A percentile compares a stretch with the other conserved stretches of the same genome.
Evolutionary conservation across 2,797 vertebrate species (phyloP).

Genomic region (Ciconia nigra): DNA sequence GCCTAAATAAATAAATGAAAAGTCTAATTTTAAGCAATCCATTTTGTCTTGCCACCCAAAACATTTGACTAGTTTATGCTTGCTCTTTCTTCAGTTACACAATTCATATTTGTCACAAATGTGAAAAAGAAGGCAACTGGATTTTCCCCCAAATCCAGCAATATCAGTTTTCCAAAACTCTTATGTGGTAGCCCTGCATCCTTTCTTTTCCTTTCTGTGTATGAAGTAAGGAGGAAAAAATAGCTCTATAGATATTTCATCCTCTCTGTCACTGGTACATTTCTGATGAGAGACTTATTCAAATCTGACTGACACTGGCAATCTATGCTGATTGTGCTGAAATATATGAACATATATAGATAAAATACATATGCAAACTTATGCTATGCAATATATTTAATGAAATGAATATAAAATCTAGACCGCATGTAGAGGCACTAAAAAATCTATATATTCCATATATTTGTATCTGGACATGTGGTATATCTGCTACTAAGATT

Average conservation of each 20-base stretch:
- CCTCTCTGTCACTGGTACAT: neutral
- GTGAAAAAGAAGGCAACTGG: neutral
- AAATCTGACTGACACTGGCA: neutral
- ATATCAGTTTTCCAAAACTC: neutral
- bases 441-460: neutral
- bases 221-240: neutral
- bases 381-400: neutral
- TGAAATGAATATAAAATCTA: neutral
- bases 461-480: neutral
- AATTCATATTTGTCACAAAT: neutral
- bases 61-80: neutral
- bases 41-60: neutral
- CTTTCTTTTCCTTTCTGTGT: neutral
- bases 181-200: neutral
- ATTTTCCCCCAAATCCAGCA: neutral
- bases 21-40: neutral
- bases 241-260: neutral
- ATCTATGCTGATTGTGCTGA: neutral
- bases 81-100: neutral
- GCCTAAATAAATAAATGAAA: neutral
- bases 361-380: neutral
- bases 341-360: neutral
- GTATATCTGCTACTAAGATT: neutral
- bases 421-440: neutral
- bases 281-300: neutral